Evolutionary conservation across 1,140 invertebrate species (phyloP), one percentile per base, ranked within the genome.

Genomic region (Scylla paramamosain): DNA sequence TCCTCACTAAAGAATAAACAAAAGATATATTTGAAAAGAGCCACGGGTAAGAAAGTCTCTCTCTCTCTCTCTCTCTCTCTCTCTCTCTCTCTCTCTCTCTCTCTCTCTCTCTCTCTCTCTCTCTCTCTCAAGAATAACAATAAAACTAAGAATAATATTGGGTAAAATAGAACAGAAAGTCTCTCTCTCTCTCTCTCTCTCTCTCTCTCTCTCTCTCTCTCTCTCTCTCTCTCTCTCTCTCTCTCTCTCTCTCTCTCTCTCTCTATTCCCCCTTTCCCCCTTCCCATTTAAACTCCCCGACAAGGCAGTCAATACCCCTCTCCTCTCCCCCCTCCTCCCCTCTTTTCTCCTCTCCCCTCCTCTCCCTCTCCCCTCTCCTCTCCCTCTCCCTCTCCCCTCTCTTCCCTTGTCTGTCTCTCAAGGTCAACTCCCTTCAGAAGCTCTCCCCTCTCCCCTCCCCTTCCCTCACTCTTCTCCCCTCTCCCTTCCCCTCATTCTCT

Each of bases 1-100:
- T 77, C 67, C 67, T 25, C 67, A 1, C n/a, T 77, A 12, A 77
- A 20, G 25, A n/a, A n/a, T 77, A 77, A 77, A 77, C 67, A 77
- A 77, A 77, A 77, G 67, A 77, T 77, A 77, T 77, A n/a, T n/a
- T n/a, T 28, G 14, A 7, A 59, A 59, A 59, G 52, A 59, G 52
- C 52, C 52, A 59, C 52, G 2, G 52, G 52, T 59, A 14, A 20
- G 52, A 59, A 20, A 59, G 3, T 46, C 31, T 88, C 86, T 32
- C 31, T 88, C 86, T 88, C 86, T 32, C 83, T 32, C 86, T 88
- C 86, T 32, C 86, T 88, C 83, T 39, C 8, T 25, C 14, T 29
- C 39, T 39, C 39, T 39, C 39, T 39, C 39, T 39, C 39, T 29
- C 39, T 39, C 39, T 39, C 39, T 46, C 31, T 88, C 86, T 32